Base-by-base conservation (phyloP, 2,888 invertebrate species). In the Pandemis cinnamomeana region DNA sequence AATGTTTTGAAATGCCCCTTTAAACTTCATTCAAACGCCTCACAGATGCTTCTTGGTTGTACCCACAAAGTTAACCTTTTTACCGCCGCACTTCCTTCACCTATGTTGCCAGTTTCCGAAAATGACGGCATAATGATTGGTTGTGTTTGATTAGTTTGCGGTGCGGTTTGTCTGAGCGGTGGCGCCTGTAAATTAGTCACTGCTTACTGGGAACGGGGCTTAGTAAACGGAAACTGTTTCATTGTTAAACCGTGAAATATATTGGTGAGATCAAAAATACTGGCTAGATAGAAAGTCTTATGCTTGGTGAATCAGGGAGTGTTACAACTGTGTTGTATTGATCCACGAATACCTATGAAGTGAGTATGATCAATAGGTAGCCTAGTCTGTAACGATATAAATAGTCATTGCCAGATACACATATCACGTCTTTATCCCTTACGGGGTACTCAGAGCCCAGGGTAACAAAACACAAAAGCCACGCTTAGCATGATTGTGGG, bases 71-170 rank as follows among this genome's bases (percentile, higher is more conserved):
- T 7, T 61, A 41, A 7, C 27, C 44, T 46, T 10, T 58, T 77
- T 77, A 71, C 46, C 1, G 0, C 77, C 71, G 77, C 69, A 60
- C 69, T 41, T 74, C 81, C 83, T 82, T 80, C 71, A 80, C 75
- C 83, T 86, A 85, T 86, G 82, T 82, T 77, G 82, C 83, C 84
- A 84, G 83, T 89, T 90, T 83, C 83, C 81, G 80, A 88, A 90
- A 91, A 90, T 88, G 90, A 90, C 84, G 88, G 86, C 82, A 86
- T 93, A 93, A 93, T 93, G 82, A 92, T 85, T 83, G 85, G 90
- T 87, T 93, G 73, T 77, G 81, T 88, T 87, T 91, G 93, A 93
- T 93, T 92, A 92, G 90, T 91, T 93, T 91, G 92, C 87, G 55
- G 55, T 90, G 62, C 85, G 80, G 83, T 79, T 83, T 82, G 79